Evolutionary conservation across 2,888 invertebrate genomes (phyloP).

Genomic region (Drosophila falleni): DNA sequence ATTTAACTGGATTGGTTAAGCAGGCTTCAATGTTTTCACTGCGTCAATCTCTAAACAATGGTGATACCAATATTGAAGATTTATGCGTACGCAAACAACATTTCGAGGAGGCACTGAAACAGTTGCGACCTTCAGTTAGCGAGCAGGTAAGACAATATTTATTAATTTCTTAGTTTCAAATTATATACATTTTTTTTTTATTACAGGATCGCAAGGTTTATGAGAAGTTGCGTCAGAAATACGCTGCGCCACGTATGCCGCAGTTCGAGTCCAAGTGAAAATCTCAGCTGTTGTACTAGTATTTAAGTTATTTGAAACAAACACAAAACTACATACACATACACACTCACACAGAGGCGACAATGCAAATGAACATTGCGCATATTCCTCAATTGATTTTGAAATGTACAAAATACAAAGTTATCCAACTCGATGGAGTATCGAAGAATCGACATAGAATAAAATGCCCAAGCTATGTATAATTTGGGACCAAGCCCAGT

Average conservation of each 20-base stretch:
- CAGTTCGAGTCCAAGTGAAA: conserved; percentile 55
- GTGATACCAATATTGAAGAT: conserved; percentile 86
- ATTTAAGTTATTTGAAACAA: conserved; percentile 35
- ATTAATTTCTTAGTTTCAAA: no score
- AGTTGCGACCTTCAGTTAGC: conserved; percentile 95
- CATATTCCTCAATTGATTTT: conserved; percentile 43
- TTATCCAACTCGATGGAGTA: conserved; percentile 15
- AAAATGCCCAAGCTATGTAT: conserved; percentile 46
- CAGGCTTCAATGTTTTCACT: conserved; percentile 94
- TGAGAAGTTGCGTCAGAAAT: conserved; percentile 90
- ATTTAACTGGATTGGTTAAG: conserved; percentile 94
- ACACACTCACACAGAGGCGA: conserved; percentile 1
- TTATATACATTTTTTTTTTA: neutral
- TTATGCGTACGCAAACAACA: conserved; percentile 89
- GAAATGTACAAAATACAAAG: conserved; percentile 44
- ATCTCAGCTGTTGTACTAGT: conserved; percentile 55
- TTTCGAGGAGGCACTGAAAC: conserved; percentile 91
- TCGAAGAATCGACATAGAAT: conserved; percentile 16
- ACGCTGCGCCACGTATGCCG: conserved; percentile 85
- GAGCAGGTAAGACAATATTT: conserved; percentile 86
- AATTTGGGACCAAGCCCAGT: conserved; percentile 53
- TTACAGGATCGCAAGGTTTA: conserved; percentile 91
- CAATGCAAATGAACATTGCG: conserved; percentile 20
- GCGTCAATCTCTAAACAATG: conserved; percentile 89
- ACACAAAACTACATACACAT: conserved; percentile 6